Base-by-base conservation (phyloP, 2,113 vertebrate species). In the Apteryx mantelli region DNA sequence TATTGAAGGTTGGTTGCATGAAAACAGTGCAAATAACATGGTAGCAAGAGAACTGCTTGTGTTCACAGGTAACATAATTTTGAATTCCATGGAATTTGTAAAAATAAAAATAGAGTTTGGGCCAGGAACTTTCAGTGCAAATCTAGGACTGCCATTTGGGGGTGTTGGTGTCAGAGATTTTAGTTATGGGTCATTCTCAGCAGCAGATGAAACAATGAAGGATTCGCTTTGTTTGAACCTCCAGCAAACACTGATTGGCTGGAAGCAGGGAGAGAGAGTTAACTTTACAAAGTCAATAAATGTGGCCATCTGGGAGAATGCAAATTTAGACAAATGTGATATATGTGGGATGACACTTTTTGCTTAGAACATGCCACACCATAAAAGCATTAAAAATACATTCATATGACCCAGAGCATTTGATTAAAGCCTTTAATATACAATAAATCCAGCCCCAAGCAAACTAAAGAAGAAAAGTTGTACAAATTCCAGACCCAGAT, bases 311-410 rank as follows among this genome's bases (percentile, higher is more conserved):
- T 89, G 91, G 90, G 86, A 89, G 89, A 91, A 89, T 48, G 75
- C 75, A 81, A 92, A 91, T 88, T 92, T 91, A 95, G 88, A 97
- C 93, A 76, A 92, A 95, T 91, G 93, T 95, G 95, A 93, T 64
- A 61, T 89, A 88, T 95, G 79, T 93, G 74, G 83, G 83, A 92
- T 82, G 92, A 91, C 50, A 91, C 60, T 87, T 95, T 95, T 94
- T 94, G 92, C 91, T 95, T 90, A 89, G 91, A 82, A 55, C 81
- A 93, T 91, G 86, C 94, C 86, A 97, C 96, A 96, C 94, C 86
- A 80, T 87, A 82, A 86, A 95, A 91, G 88, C 65, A 84, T 75
- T 95, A 71, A 95, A 89, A 92, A 82, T 89, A 90, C 86, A 93
- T 97, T 93, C 42, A 36, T n/a, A 46, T 86, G 95, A 94, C 82